Evolutionary conservation across 30 jellyfish, hydroid and myxozoan genomes (phyloP).

Genomic region (Clytia hemisphaerica): DNA sequence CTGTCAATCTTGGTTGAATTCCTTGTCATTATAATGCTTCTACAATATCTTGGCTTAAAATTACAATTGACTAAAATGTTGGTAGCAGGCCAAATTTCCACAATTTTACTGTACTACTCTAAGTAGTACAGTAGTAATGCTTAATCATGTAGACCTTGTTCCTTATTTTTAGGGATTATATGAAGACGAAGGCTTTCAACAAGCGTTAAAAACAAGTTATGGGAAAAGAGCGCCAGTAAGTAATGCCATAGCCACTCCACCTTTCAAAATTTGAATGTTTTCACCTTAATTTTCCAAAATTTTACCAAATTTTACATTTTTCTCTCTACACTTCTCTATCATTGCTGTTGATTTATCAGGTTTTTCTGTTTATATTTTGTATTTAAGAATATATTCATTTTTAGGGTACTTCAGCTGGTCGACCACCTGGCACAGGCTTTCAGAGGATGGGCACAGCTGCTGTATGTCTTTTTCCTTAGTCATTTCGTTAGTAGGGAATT

Average conservation of each 20-base stretch:
- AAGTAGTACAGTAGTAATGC: too few species aligned
- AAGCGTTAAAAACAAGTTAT: conserved; percentile 90
- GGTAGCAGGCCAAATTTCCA: neutral
- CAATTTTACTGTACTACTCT: neutral
- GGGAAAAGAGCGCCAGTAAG: conserved; percentile 77
- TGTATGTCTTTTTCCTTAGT: too few species aligned
- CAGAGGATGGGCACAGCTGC: conserved; percentile 58
- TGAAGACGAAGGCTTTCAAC: conserved; percentile 97
- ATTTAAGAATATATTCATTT: conserved; percentile 2
- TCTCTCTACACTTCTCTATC: neutral
- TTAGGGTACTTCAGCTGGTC: conserved; percentile 79
- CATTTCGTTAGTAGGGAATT: too few species aligned
- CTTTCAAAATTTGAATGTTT: neutral
- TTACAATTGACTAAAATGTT: neutral
- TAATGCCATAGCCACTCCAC: too few species aligned
- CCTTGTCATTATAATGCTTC: too few species aligned
- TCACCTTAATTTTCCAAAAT: neutral
- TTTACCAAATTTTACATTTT: neutral
- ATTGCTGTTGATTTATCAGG: neutral
- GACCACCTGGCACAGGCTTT: conserved; percentile 55
- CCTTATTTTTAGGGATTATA: conserved; percentile 51
- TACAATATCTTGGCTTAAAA: too few species aligned
- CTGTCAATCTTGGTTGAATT: too few species aligned
- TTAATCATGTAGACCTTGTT: too few species aligned
- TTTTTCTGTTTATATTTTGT: conserved; percentile 6